phyloP scores from a whole-genome alignment of 2,113 vertebrate genomes.

The Aptenodytes forsteri region DNA sequence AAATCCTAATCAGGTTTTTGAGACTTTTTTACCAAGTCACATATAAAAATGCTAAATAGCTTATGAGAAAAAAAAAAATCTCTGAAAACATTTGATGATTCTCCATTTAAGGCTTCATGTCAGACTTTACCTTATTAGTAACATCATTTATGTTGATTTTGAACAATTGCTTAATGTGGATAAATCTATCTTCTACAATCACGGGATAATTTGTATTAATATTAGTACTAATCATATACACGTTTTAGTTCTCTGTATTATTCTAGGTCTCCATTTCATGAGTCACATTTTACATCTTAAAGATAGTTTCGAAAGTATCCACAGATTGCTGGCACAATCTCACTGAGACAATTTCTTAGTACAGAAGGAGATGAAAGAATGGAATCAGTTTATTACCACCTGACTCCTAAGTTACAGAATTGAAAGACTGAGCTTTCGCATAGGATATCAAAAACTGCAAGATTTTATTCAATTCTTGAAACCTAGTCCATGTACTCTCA shows the following conservation, averaged over 20 bases:
- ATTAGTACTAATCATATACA: background rate
- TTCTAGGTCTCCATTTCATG: background rate
- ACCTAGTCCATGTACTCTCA: background rate
- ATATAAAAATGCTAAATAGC: background rate
- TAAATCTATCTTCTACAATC: background rate
- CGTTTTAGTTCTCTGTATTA: background rate
- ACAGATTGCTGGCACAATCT: background rate
- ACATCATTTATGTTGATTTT: background rate
- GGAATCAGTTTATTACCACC: background rate
- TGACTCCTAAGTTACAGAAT: background rate
- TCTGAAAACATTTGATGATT: background rate
- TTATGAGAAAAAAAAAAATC: background rate
- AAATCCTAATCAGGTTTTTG: background rate
- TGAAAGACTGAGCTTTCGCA: background rate
- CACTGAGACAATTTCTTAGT: background rate
- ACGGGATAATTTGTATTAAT: background rate
- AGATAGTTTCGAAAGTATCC: background rate
- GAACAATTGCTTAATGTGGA: background rate
- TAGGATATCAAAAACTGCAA: background rate
- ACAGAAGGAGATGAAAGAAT: background rate
- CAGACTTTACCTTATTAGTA: background rate
- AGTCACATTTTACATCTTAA: background rate
- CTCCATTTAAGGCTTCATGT: background rate
- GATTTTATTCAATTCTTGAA: constrained; percentile 11
- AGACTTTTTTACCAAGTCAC: background rate